Percentiles rank a stretch among this genome's conserved stretches.
Conservation (phyloP, 1,140 invertebrate genomes). For the Arion vulgaris region DNA sequence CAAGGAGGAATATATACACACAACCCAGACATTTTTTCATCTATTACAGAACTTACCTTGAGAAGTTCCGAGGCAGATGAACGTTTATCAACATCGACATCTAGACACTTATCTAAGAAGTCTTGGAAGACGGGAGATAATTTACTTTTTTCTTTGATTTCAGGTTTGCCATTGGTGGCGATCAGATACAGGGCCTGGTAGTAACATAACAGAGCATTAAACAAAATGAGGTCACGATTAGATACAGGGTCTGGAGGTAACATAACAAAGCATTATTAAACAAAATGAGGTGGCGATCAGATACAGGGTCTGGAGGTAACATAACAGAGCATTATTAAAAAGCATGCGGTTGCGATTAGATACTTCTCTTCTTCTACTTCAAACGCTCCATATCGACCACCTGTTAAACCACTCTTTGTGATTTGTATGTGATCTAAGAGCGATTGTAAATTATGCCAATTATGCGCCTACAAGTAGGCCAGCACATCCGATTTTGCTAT, state of each 20-base stretch:
- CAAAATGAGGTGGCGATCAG: not conserved
- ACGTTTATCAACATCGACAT: constrained; percentile 96
- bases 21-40: not conserved
- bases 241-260: not conserved
- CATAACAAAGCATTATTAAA: not conserved
- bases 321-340: not conserved
- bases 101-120: constrained; percentile 98
- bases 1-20: no score
- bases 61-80: constrained; percentile 91
- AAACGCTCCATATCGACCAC: no score
- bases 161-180: constrained; percentile 99
- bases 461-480: no score
- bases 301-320: not conserved
- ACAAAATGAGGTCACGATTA: not conserved
- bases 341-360: no score
- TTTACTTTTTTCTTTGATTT: constrained; percentile 98
- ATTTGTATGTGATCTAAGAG: no score
- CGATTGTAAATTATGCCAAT: no score
- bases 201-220: not conserved
- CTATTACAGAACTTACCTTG: constrained; percentile 78
- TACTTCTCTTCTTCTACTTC: no score
- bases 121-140: constrained; percentile 96
- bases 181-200: constrained; percentile 94
- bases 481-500: no score
- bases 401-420: no score